Evolutionary conservation across 2,797 vertebrate species (phyloP).

Genomic region (Lates japonicus): DNA sequence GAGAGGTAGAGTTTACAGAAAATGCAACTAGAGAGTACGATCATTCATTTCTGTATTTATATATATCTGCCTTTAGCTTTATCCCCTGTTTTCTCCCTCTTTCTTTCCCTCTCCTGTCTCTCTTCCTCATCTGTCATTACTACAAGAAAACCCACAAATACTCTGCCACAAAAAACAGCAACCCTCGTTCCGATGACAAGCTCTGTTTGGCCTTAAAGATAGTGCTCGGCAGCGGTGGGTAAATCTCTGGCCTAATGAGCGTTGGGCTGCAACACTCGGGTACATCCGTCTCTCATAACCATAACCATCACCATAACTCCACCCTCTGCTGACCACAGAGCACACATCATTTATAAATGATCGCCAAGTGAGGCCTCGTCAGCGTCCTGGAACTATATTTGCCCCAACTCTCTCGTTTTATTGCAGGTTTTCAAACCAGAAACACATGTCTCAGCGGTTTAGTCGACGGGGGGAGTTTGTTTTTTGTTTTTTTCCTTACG

Average conservation of each 20-base stretch:
- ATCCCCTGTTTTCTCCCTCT: neutral
- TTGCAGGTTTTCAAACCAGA: conserved; percentile 61
- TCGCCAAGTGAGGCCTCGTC: conserved; percentile 18
- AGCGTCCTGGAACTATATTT: conserved; percentile 49
- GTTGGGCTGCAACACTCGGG: conserved; percentile 21
- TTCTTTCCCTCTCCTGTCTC: neutral
- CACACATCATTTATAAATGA: conserved; percentile 45
- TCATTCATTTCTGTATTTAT: conserved; percentile 1
- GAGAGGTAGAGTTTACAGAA: too few relatives aligned
- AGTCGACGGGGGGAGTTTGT: neutral
- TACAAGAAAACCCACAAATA: conserved; percentile 22
- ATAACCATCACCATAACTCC: conserved; percentile 42
- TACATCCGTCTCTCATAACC: conserved; percentile 31
- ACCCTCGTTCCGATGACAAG: conserved; percentile 30
- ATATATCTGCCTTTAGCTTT: conserved; percentile 12
- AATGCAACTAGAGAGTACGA: too few relatives aligned
- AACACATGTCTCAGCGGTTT: conserved; percentile 63
- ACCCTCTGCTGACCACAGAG: conserved; percentile 56
- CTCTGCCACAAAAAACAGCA: conserved; percentile 3
- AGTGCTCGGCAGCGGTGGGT: conserved; percentile 3
- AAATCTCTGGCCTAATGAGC: conserved; percentile 33
- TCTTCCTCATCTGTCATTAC: conserved; percentile 53
- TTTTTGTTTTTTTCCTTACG: neutral
- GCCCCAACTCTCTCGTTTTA: conserved; percentile 30
- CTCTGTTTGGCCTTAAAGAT: conserved; percentile 39